Conservation (phyloP, 1,140 invertebrate genomes). For the Stratiolaelaps scimitus region DNA sequence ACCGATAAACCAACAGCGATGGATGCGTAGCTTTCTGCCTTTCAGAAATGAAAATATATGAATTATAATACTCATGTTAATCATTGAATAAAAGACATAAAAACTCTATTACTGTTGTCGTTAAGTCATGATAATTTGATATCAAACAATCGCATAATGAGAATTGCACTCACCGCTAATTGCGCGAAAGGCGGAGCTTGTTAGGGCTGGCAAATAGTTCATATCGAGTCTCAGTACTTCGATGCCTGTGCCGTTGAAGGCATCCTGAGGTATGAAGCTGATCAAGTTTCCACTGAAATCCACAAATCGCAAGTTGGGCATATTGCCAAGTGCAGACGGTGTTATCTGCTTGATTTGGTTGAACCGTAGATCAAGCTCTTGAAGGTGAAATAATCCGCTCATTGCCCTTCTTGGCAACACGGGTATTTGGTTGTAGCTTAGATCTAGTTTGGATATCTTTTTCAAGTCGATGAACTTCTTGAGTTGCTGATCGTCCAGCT, state of each 20-base stretch:
- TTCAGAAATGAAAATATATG: no score
- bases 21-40: no score
- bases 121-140: background rate
- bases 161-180: constrained; percentile 1
- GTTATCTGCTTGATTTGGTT: constrained; percentile 25
- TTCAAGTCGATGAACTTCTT: constrained; percentile 26
- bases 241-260: constrained; percentile 21
- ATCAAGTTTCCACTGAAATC: background rate
- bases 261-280: constrained; percentile 7
- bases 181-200: background rate
- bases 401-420: constrained; percentile 4
- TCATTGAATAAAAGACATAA: background rate
- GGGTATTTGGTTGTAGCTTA: constrained; percentile 3
- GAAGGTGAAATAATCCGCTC: constrained; percentile 10
- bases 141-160: background rate
- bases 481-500: constrained; percentile 8
- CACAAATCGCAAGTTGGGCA: background rate
- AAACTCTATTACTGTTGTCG: background rate
- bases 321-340: background rate
- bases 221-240: constrained; percentile 6
- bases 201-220: constrained; percentile 11
- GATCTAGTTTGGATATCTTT: background rate
- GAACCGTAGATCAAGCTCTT: constrained; percentile 10
- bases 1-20: no score
- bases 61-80: no score